Base-by-base conservation (phyloP, 2,797 vertebrate species). In the Notolabrus celidotus region DNA sequence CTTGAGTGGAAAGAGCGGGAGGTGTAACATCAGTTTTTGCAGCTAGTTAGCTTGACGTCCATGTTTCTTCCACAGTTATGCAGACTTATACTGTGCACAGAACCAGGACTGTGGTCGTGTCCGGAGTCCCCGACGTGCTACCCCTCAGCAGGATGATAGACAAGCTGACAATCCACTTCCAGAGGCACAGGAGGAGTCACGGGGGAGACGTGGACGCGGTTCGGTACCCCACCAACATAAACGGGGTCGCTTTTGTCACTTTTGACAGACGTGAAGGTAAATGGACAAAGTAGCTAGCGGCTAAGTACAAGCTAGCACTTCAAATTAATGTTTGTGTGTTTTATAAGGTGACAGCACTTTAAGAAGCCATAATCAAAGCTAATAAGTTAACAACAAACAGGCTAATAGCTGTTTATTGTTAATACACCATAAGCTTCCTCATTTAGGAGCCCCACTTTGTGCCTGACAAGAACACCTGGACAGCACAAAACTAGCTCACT, bases 111-210 rank as follows among this genome's bases (percentile, higher is more conserved):
- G 84, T 93, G 34, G 86, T 89, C 0, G 90, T 89, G 2, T 86
- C 87, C 22, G 90, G 92, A 0, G 81, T 90, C 0, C 88, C 88
- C 11, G 45, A 51, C 5, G 50, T 49, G 51, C 17, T 91, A 9
- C 9, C 82, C 16, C 1, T 0, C 6, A 1, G 2, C 53, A 79
- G 85, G 29, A 88, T 85, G 72, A 10, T 11, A 0, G 89, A 92
- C 66, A 90, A 92, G 55, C 60, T 91, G 11, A 76, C 63, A 0
- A 67, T 91, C 20, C 90, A 93, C 23, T 92, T 92, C 69, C 89
- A 89, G 9, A 88, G 68, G 25, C 10, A 41, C 20, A 55, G 51
- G 42, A 87, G 78, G 41, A 91, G 84, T 2, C 3, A 15, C 0
- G 90, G 91, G 29, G 91, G 91, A 10, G 90, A 93, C 34, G 89